Base-by-base conservation (phyloP, 1,140 invertebrate genomes). In the Drosophila sproati region DNA sequence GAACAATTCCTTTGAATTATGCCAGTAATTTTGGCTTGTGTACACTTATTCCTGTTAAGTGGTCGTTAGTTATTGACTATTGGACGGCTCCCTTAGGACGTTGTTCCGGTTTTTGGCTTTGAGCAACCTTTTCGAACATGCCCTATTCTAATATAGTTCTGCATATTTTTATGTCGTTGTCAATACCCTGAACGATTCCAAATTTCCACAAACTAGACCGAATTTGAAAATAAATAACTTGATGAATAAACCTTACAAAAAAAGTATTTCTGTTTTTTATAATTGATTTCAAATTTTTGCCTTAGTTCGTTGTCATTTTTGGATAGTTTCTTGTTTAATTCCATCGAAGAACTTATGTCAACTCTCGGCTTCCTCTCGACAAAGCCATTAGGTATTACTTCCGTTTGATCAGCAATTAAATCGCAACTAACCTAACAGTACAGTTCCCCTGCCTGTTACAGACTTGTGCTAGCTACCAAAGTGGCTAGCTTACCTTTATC, bases 1-100 rank as follows among this genome's bases (percentile, higher is more conserved):
- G 37, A 10, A 60, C 57, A 48, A 28, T 45, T 43, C 56, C 35
- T 47, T 48, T 60, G 47, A 60, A 60, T 60, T 48, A 60, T 60
- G 57, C 57, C 41, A 35, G 43, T 6, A 34, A 34, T 48, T 47
- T 60, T 47, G 43, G 41, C 31, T 28, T 48, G 47, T 31, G 5
- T 29, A 32, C 55, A 45, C n/a, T 43, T 37, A 7, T 60, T 60
- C 57, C 57, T 35, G 31, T 20, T 34, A 34, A 59, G 4, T 8
- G 29, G 12, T 59, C 29, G 56, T 59, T 57, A 34, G 6, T 20
- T 45, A 31, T 12, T 32, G 7, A 28, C 37, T 28, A 37, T 37
- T 55, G 35, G 37, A 31, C 50, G 10, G 10, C 31, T 52, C 50
- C 50, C 50, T n/a, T 32, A 10, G 12, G 48, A 32, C 10, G 10